A percentile compares a stretch with the other conserved stretches of the same genome.
phyloP scores from a whole-genome alignment of 2,113 vertebrate genomes.

The Semicossyphus pulcher region DNA sequence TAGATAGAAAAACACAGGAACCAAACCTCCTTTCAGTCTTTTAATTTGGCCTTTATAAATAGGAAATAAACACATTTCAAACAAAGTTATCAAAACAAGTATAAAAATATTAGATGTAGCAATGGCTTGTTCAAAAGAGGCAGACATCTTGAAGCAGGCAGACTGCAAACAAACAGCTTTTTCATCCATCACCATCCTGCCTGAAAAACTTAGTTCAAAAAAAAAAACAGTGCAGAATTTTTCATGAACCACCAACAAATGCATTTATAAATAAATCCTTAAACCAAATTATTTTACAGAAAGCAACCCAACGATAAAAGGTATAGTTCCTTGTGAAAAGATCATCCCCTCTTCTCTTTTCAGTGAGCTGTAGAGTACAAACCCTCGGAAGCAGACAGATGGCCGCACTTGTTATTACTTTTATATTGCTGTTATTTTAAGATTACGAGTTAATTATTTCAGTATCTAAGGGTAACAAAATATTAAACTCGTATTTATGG shows the following conservation, averaged over 20 bases:
- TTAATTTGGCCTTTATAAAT: constrained; percentile 70
- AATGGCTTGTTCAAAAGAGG: constrained; percentile 26
- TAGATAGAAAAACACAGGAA: not conserved
- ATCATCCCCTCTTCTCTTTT: not conserved
- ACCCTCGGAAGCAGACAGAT: not conserved
- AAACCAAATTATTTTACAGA: constrained; percentile 6
- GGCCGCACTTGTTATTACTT: not conserved
- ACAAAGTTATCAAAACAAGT: constrained; percentile 60
- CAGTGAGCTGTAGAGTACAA: constrained; percentile 27
- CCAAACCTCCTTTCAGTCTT: constrained; percentile 2
- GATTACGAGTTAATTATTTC: not conserved
- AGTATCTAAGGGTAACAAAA: not conserved
- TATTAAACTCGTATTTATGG: not conserved
- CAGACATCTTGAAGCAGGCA: not conserved
- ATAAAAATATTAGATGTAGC: constrained; percentile 59
- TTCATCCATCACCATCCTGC: not conserved
- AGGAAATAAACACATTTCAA: constrained; percentile 48
- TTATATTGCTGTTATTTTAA: not conserved
- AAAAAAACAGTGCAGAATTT: constrained; percentile 1
- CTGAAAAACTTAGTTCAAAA: not conserved
- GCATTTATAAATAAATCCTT: not conserved
- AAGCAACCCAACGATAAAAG: not conserved
- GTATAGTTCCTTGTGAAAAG: not conserved
- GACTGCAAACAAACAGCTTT: not conserved
- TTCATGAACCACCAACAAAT: constrained; percentile 13